Percentiles rank a stretch among this genome's conserved stretches.
These are phyloP conservation scores for Muntiacus reevesi DNA, from an alignment of 2,113 vertebrate genomes.

Conservation along the genomic window DNA sequence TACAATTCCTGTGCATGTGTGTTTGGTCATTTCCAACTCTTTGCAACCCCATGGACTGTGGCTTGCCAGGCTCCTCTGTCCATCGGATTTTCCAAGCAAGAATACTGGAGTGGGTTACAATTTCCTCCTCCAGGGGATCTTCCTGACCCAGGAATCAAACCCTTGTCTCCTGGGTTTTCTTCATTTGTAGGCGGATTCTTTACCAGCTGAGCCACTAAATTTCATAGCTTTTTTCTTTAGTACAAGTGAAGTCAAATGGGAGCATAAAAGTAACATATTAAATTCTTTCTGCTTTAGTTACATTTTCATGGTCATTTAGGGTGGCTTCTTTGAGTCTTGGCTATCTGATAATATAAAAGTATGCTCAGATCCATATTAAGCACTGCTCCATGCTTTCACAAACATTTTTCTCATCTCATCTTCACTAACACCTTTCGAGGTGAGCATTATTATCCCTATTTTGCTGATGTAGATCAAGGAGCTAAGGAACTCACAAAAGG, in stretches of 20 bases:
- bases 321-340: background rate
- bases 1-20: background rate
- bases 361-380: background rate
- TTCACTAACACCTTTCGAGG: conserved; percentile 22
- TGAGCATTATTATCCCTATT: background rate
- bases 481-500: conserved; percentile 17
- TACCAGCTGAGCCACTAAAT: background rate
- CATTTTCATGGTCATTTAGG: conserved; percentile 25
- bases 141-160: background rate
- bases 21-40: background rate
- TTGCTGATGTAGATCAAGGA: background rate
- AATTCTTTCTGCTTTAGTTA: conserved; percentile 40
- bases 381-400: background rate
- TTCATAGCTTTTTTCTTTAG: background rate
- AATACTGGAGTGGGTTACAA: background rate
- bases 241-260: conserved; percentile 31
- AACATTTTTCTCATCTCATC: conserved; percentile 12
- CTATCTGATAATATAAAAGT: background rate
- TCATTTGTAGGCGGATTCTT: background rate
- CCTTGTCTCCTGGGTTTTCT: background rate
- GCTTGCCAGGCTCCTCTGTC: background rate
- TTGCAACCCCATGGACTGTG: background rate
- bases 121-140: background rate
- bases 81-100: background rate
- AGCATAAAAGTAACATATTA: conserved; percentile 25